A percentile compares a stretch with the other conserved stretches of the same genome.
phyloP scores from a whole-genome alignment of 1,140 invertebrate genomes.

The Zaprionus camerounensis region DNA sequence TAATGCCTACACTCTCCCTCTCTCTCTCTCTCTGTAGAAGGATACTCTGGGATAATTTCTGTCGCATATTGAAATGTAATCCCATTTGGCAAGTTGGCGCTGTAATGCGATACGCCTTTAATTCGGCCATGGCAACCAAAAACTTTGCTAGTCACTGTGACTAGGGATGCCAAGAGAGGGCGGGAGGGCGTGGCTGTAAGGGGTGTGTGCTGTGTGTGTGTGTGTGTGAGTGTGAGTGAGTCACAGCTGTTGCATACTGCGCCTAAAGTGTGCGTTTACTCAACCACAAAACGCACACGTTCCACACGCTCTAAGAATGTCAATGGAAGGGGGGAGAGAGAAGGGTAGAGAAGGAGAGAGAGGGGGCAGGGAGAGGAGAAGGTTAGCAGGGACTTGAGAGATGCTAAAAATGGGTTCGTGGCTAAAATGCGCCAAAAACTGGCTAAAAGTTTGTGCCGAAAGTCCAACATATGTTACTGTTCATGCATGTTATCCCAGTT shows the following conservation, averaged over 20 bases:
- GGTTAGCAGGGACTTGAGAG: slow-evolving; percentile 11
- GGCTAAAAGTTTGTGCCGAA: slow-evolving; percentile 65
- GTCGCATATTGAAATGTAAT: slow-evolving; percentile 31
- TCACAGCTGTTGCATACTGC: slow-evolving; percentile 73
- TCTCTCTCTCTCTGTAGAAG: neutral
- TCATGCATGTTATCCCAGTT: slow-evolving; percentile 65
- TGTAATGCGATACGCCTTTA: slow-evolving; percentile 20
- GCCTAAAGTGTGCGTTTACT: slow-evolving; percentile 75
- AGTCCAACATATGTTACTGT: slow-evolving; percentile 79
- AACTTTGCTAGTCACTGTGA: slow-evolving; percentile 30
- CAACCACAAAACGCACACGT: slow-evolving; percentile 75
- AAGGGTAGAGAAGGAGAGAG: neutral
- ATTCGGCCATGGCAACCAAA: slow-evolving; percentile 6
- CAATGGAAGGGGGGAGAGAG: neutral
- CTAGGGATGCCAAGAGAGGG: neutral
- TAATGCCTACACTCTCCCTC: neutral
- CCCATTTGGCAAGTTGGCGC: slow-evolving; percentile 19
- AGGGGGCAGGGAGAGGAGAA: neutral
- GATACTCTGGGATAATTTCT: neutral
- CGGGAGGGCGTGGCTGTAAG: neutral
- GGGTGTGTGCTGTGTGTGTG: neutral
- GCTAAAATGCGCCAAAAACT: slow-evolving; percentile 50
- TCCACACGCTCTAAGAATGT: slow-evolving; percentile 40
- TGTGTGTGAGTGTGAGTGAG: slow-evolving; percentile 17
- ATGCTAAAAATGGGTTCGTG: slow-evolving; percentile 41